phyloP scores from a whole-genome alignment of 2,888 invertebrate genomes.

The Aplocera efformata region DNA sequence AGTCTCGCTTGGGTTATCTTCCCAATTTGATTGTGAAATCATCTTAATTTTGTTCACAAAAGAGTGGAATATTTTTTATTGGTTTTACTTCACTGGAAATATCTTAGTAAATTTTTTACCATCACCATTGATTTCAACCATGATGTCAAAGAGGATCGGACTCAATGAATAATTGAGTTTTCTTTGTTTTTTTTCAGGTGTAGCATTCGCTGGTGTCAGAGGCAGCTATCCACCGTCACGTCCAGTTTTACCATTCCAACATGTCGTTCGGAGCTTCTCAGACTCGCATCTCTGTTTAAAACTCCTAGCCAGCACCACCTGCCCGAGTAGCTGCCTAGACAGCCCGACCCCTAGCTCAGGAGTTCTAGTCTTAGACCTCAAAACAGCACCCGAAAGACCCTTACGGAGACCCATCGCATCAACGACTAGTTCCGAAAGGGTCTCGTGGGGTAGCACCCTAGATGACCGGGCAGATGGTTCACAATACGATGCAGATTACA shows the following conservation, averaged over 20 bases:
- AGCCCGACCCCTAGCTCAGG: constrained; percentile 82
- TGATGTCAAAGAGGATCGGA: too few relatives aligned
- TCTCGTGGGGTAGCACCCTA: constrained; percentile 81
- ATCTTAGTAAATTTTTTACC: too few relatives aligned
- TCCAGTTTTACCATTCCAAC: constrained; percentile 85
- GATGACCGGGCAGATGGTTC: constrained; percentile 81
- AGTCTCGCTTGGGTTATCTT: neutral
- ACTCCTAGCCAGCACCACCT: constrained; percentile 82
- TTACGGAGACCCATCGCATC: constrained; percentile 78
- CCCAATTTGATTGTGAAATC: too few relatives aligned
- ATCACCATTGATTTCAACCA: too few relatives aligned
- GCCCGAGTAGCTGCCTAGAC: constrained; percentile 75
- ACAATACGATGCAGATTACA: constrained; percentile 86
- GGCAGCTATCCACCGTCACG: constrained; percentile 87
- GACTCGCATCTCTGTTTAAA: constrained; percentile 87
- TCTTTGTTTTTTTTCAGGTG: constrained; percentile 43
- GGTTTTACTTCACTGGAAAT: too few relatives aligned
- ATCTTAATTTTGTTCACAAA: too few relatives aligned
- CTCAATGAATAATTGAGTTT: too few relatives aligned
- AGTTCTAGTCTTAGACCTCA: constrained; percentile 81
- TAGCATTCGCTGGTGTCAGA: constrained; percentile 82
- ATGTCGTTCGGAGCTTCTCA: constrained; percentile 87
- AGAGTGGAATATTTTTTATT: too few relatives aligned
- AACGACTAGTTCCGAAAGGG: constrained; percentile 70
- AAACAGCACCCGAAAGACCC: constrained; percentile 79